Evolutionary conservation across 2,797 vertebrate species (phyloP).

Genomic region (Tapirus indicus): DNA sequence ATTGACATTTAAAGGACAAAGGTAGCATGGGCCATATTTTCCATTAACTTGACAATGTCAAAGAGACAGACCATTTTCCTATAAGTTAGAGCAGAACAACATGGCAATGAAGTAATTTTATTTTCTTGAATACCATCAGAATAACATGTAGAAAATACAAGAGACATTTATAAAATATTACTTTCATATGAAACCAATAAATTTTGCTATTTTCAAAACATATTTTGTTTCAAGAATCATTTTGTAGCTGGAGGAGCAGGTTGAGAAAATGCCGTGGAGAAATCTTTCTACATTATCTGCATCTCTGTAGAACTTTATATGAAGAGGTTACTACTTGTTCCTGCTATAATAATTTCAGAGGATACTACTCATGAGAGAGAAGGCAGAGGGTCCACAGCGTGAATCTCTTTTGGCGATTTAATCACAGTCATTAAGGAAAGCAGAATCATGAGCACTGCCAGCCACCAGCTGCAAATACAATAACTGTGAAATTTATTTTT

Average conservation of each 20-base stretch:
- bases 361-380: neutral
- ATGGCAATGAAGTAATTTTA: neutral
- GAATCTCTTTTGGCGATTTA: conserved; percentile 52
- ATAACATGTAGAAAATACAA: neutral
- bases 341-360: neutral
- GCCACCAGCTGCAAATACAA: conserved; percentile 71
- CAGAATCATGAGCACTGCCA: conserved; percentile 51
- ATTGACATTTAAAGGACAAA: conserved; percentile 67
- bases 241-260: conserved; percentile 32
- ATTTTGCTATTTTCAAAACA: conserved; percentile 3
- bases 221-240: conserved; percentile 48
- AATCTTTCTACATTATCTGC: neutral
- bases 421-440: conserved; percentile 66
- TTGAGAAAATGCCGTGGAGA: neutral
- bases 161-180: conserved; percentile 10
- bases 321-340: neutral
- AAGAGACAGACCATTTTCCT: conserved; percentile 20
- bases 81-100: neutral
- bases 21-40: conserved; percentile 32
- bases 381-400: neutral
- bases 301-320: neutral
- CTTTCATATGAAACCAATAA: neutral
- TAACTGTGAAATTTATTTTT: conserved; percentile 76
- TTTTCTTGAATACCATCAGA: neutral
- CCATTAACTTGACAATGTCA: conserved; percentile 55